Evolutionary conservation across 2,888 invertebrate species (phyloP).

Genomic region (Artemia sinica): DNA sequence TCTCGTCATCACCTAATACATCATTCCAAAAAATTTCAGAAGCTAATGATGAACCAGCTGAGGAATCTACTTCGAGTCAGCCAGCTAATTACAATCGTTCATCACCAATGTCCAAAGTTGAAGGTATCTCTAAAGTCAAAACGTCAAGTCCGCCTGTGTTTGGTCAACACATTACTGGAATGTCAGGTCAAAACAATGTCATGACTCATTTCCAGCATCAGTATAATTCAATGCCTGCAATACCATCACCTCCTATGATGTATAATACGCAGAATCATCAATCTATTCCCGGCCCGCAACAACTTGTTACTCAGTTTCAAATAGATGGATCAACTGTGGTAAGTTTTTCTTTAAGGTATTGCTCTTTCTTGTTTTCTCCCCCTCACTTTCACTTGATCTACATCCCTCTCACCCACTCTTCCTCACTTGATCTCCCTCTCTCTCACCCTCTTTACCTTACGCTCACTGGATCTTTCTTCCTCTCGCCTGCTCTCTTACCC

Average conservation of each 20-base stretch:
- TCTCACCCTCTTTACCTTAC: too few species aligned
- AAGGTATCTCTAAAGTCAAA: conserved; percentile 25
- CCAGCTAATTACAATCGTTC: not conserved
- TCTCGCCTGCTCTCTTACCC: too few species aligned
- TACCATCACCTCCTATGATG: conserved; percentile 63
- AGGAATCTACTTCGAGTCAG: not conserved
- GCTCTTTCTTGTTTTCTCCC: too few species aligned
- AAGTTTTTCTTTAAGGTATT: conserved; percentile 3
- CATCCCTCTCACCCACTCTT: too few species aligned
- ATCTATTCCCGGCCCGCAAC: too few species aligned
- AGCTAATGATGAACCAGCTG: conserved; percentile 24
- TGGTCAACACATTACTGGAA: conserved; percentile 15
- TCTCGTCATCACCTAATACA: conserved; percentile 22
- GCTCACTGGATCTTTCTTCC: too few species aligned
- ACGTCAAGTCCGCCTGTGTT: conserved; percentile 29
- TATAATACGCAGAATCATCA: conserved; percentile 44
- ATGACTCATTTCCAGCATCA: conserved; percentile 38
- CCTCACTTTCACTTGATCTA: too few species aligned
- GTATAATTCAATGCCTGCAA: conserved; percentile 60
- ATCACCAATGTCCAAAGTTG: not conserved
- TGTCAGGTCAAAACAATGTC: conserved; percentile 23
- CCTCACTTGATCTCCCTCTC: too few species aligned
- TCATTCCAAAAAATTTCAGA: conserved; percentile 25
- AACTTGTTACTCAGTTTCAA: not conserved
- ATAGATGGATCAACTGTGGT: conserved; percentile 7